Evolutionary conservation across 2,888 invertebrate genomes (phyloP).

Genomic region (Candidula unifasciata): DNA sequence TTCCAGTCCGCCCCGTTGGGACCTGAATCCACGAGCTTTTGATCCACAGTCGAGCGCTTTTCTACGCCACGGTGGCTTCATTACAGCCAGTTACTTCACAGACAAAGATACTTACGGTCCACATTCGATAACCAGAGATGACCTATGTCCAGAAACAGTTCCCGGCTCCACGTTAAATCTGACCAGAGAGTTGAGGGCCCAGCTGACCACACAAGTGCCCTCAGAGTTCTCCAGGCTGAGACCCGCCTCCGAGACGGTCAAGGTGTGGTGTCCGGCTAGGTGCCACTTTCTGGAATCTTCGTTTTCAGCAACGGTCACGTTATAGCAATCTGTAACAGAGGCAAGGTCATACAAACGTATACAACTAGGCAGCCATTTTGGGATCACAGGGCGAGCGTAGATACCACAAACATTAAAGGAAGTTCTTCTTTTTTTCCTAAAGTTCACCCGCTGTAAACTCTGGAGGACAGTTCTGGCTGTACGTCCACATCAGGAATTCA

Average conservation of each 20-base stretch:
- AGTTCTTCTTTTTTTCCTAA: too few relatives aligned
- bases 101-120: conserved; percentile 56
- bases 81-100: background rate
- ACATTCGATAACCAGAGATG: conserved; percentile 63
- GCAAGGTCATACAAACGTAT: too few relatives aligned
- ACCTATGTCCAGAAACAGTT: conserved; percentile 48
- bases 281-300: conserved; percentile 58
- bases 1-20: too few relatives aligned
- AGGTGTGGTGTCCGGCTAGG: conserved; percentile 59
- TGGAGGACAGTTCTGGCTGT: too few relatives aligned
- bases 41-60: too few relatives aligned
- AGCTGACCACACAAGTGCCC: conserved; percentile 59
- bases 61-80: too few relatives aligned
- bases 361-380: too few relatives aligned
- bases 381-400: too few relatives aligned
- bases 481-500: too few relatives aligned
- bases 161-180: conserved; percentile 63
- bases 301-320: conserved; percentile 60
- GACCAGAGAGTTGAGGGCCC: conserved; percentile 64
- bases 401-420: too few relatives aligned
- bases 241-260: conserved; percentile 62
- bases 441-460: too few relatives aligned
- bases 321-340: conserved; percentile 45
- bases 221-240: conserved; percentile 57
- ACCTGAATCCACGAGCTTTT: too few relatives aligned